phyloP scores from a whole-genome alignment of 2,113 vertebrate genomes.

The Cariama cristata region DNA sequence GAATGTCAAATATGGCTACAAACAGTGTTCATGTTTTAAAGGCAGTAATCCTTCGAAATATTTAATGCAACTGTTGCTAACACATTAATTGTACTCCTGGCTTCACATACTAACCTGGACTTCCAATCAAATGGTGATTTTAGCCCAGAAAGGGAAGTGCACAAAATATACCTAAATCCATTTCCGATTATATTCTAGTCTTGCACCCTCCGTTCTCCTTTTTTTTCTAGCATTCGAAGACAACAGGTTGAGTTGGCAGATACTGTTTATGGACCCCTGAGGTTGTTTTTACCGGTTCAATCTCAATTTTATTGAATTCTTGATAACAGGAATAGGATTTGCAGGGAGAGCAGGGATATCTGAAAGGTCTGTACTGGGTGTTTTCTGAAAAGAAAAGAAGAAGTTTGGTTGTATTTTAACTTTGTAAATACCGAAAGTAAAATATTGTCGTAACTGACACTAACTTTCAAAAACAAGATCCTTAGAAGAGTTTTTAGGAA shows the following conservation, averaged over 20 bases:
- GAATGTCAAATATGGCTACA: conserved; percentile 71
- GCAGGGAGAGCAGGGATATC: conserved; percentile 78
- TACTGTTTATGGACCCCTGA: conserved; percentile 74
- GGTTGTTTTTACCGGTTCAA: conserved; percentile 81
- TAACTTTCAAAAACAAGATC: not conserved
- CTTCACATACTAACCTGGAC: conserved; percentile 76
- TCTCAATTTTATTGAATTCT: conserved; percentile 87
- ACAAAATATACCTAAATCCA: conserved; percentile 71
- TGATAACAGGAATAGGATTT: conserved; percentile 82
- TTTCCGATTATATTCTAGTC: conserved; percentile 59
- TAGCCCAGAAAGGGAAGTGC: conserved; percentile 75
- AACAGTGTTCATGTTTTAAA: conserved; percentile 70
- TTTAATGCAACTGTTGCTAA: conserved; percentile 75
- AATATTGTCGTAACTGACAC: not conserved
- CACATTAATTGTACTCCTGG: conserved; percentile 73
- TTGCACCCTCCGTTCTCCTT: conserved; percentile 70
- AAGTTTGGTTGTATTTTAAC: conserved; percentile 6
- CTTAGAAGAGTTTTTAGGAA: not conserved
- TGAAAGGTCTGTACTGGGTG: conserved; percentile 76
- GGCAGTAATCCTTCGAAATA: conserved; percentile 72
- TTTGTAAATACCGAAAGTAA: not conserved
- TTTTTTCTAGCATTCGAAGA: conserved; percentile 71
- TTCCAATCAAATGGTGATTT: conserved; percentile 66
- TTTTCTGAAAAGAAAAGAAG: conserved; percentile 76
- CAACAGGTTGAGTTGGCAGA: conserved; percentile 73